Evolutionary conservation across 2,797 vertebrate species (phyloP).

Genomic region (Gadopsis marmoratus): DNA sequence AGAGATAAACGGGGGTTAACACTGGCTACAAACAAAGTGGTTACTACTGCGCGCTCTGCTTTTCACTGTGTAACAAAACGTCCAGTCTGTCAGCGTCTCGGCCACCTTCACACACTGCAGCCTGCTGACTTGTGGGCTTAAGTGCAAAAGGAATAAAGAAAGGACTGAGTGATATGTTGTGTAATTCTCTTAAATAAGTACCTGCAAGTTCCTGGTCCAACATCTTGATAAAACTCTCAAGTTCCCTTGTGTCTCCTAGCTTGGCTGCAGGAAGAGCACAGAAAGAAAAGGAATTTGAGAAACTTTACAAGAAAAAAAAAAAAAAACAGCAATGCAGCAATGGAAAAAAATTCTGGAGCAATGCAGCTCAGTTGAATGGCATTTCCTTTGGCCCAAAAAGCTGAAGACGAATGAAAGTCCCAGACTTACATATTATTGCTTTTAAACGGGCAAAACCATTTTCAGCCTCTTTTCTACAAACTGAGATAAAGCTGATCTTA

Average conservation of each 20-base stretch:
- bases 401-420: slow-evolving; percentile 63
- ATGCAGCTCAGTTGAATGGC: slow-evolving; percentile 66
- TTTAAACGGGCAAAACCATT: slow-evolving; percentile 31
- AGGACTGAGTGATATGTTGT: slow-evolving; percentile 52
- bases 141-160: slow-evolving; percentile 48
- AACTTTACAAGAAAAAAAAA: slow-evolving; percentile 19
- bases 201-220: slow-evolving; percentile 86
- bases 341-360: slow-evolving; percentile 49
- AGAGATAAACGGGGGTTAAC: slow-evolving; percentile 58
- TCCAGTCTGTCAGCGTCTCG: slow-evolving; percentile 18
- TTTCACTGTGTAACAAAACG: slow-evolving; percentile 48
- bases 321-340: slow-evolving; percentile 59
- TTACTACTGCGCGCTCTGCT: slow-evolving; percentile 14
- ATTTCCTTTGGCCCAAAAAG: slow-evolving; percentile 78
- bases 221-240: slow-evolving; percentile 87
- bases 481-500: slow-evolving; percentile 47
- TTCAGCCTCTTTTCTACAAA: slow-evolving; percentile 38
- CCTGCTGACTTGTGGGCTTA: slow-evolving; percentile 43
- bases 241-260: slow-evolving; percentile 85
- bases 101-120: slow-evolving; percentile 32
- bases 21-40: slow-evolving; percentile 42
- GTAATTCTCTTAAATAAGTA: slow-evolving; percentile 74
- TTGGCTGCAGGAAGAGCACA: slow-evolving; percentile 78
- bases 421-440: slow-evolving; percentile 62
- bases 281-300: slow-evolving; percentile 51